Percentiles rank a stretch among this genome's conserved stretches.
These are phyloP conservation scores for Heteronetta atricapilla DNA, from an alignment of 2,113 vertebrate genomes.

Conservation along the genomic window DNA sequence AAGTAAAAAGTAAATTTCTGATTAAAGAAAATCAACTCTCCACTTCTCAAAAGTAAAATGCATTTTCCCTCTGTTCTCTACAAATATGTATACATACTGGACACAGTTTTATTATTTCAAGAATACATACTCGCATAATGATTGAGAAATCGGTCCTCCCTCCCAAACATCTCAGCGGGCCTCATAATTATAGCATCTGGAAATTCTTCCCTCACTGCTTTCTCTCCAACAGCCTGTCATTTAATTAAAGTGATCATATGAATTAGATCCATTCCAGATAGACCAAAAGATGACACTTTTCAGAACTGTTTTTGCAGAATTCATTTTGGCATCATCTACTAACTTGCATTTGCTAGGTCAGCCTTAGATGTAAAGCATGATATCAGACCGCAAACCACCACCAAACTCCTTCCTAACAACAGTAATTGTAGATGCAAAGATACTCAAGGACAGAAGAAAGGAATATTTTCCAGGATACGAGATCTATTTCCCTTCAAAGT, in stretches of 20 bases:
- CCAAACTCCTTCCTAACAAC: not conserved
- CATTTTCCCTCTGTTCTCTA: not conserved
- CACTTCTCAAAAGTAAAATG: not conserved
- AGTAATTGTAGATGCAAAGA: not conserved
- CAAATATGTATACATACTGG: not conserved
- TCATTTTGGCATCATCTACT: not conserved
- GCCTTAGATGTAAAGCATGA: not conserved
- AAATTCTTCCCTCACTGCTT: slow-evolving; percentile 86
- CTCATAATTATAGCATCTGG: slow-evolving; percentile 92
- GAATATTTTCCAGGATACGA: not conserved
- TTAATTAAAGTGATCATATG: not conserved
- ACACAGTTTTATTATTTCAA: not conserved
- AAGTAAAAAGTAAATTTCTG: not conserved
- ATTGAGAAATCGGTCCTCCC: slow-evolving; percentile 94
- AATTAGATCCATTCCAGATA: not conserved
- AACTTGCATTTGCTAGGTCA: not conserved
- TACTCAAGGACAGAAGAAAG: not conserved
- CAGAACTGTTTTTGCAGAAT: not conserved
- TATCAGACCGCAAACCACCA: not conserved
- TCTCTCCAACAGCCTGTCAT: slow-evolving; percentile 91
- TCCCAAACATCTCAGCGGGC: slow-evolving; percentile 91
- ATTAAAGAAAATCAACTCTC: not conserved
- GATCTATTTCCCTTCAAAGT: not conserved
- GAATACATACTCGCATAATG: slow-evolving; percentile 85
- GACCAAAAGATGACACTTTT: not conserved